Evolutionary conservation across 2,888 invertebrate genomes (phyloP).

Genomic region (Plagiodera versicolora): DNA sequence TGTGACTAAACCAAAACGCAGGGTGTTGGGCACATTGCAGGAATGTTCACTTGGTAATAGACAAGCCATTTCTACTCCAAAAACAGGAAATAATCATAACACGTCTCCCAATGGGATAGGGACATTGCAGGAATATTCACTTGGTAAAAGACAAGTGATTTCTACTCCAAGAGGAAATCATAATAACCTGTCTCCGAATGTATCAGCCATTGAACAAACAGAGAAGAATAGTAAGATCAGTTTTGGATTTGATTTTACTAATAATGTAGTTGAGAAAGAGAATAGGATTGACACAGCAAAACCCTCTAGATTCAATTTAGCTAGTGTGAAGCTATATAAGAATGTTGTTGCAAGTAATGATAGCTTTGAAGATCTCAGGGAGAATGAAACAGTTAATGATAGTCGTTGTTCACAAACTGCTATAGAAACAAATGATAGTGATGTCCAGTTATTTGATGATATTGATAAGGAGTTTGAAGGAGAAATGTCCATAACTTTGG

Average conservation of each 20-base stretch:
- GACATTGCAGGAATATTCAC: conserved; percentile 6
- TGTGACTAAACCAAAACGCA: conserved; percentile 9
- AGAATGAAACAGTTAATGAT: neutral
- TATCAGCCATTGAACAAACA: neutral
- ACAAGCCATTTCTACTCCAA: conserved; percentile 19
- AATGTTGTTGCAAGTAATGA: neutral
- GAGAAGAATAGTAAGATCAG: neutral
- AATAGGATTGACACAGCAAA: neutral
- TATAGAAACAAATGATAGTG: neutral
- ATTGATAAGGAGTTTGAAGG: conserved; percentile 5
- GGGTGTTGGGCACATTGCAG: conserved; percentile 13
- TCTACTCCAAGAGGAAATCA: conserved; percentile 13
- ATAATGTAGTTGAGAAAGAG: conserved; percentile 3
- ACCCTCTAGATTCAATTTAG: conserved; percentile 2
- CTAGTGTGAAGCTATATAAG: neutral
- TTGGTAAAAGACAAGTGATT: conserved; percentile 9
- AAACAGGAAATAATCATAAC: neutral
- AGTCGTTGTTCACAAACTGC: neutral
- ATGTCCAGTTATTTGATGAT: conserved; percentile 23
- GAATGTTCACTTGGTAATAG: neutral
- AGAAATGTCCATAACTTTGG: conserved; percentile 18
- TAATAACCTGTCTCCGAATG: neutral
- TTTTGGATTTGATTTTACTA: neutral
- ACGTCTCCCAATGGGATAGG: no score
- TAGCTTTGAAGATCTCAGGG: no score